These are phyloP conservation scores for Heliconius congener DNA, from an alignment of 1,140 invertebrate species.

Conservation along the genomic window DNA sequence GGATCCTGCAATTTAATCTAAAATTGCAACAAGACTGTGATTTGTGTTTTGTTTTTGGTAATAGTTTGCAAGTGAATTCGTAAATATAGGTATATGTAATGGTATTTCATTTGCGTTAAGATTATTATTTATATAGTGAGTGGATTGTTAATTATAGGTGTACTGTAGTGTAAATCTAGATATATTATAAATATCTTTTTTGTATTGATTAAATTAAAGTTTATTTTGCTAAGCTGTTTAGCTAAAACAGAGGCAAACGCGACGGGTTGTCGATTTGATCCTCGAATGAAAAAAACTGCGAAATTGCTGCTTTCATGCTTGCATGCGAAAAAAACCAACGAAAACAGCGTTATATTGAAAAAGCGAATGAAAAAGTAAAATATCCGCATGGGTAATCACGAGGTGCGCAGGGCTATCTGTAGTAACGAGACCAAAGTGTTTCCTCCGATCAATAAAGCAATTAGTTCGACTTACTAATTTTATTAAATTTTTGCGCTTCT, in stretches of 20 bases:
- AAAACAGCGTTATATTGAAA: slow-evolving; percentile 31
- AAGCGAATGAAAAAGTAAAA: slow-evolving; percentile 28
- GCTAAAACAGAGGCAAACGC: no score
- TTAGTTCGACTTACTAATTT: slow-evolving; percentile 5
- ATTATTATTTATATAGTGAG: neutral
- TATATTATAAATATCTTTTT: no score
- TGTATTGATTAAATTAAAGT: neutral
- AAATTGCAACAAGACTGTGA: slow-evolving; percentile 12
- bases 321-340: slow-evolving; percentile 23
- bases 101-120: neutral
- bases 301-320: no score
- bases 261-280: no score
- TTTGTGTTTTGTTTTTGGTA: slow-evolving; percentile 20
- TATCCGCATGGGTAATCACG: slow-evolving; percentile 32
- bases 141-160: neutral
- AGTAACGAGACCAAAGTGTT: slow-evolving; percentile 19
- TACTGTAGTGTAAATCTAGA: no score
- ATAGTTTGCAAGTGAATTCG: neutral
- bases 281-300: no score
- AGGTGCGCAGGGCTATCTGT: neutral
- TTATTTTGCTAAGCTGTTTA: neutral
- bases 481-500: neutral
- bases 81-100: neutral
- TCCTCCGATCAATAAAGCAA: neutral
- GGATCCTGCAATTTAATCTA: slow-evolving; percentile 13